Percentiles rank a stretch among this genome's conserved stretches.
Conservation (phyloP, 2,797 vertebrate species). For the Denticeps clupeoides region DNA sequence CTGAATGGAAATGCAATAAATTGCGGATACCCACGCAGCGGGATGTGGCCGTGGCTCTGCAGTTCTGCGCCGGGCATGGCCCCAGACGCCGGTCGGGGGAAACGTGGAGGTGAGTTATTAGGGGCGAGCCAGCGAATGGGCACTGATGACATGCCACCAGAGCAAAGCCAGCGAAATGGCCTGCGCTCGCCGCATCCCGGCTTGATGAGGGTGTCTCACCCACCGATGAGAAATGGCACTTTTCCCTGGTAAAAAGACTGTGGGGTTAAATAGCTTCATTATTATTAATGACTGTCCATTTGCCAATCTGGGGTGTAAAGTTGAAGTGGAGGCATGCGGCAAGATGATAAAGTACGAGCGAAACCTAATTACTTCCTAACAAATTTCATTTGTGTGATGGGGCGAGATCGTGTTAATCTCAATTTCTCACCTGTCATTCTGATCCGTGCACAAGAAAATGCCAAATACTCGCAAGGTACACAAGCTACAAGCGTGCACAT, state of each 20-base stretch:
- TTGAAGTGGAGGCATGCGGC: constrained; percentile 42
- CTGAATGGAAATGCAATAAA: background rate
- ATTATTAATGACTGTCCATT: constrained; percentile 78
- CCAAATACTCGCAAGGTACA: too few relatives aligned
- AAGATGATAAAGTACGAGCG: constrained; percentile 66
- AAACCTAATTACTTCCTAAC: constrained; percentile 73
- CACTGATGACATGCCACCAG: constrained; percentile 29
- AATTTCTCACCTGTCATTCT: constrained; percentile 26
- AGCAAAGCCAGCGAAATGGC: constrained; percentile 51
- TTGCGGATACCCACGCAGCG: background rate
- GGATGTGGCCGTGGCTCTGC: too few relatives aligned
- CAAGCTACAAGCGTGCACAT: too few relatives aligned
- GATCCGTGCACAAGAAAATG: too few relatives aligned
- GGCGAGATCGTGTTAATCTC: constrained; percentile 46
- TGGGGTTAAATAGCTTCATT: constrained; percentile 76
- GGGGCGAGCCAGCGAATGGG: constrained; percentile 24
- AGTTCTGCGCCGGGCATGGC: too few relatives aligned
- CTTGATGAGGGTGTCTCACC: constrained; percentile 59
- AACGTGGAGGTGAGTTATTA: constrained; percentile 26
- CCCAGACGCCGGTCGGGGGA: too few relatives aligned
- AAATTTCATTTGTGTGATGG: constrained; percentile 64
- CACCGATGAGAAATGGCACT: constrained; percentile 64
- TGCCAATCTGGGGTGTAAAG: constrained; percentile 69
- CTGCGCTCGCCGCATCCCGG: constrained; percentile 55
- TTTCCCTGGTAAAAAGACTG: constrained; percentile 63